Evolutionary conservation across 2,113 vertebrate species (phyloP), one percentile per base, ranked within the genome.

Genomic region (Oreochromis aureus): DNA sequence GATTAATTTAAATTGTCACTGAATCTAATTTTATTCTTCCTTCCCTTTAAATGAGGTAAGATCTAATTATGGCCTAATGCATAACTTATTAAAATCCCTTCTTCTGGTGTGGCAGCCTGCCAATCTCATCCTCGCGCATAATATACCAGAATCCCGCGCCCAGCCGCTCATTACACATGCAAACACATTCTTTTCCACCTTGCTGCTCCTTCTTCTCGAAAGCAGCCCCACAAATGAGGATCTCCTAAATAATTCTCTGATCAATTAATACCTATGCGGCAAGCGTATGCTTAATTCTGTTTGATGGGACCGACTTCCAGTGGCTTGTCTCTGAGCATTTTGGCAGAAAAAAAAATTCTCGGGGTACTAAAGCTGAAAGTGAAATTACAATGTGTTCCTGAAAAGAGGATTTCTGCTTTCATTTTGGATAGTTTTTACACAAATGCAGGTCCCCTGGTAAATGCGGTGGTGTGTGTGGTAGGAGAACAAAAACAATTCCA

Each of bases 21-120:
- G 91, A 91, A 94, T 95, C 93, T 95, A 93, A 95, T 96, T 96
- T 93, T 93, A 90, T 93, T 94, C 93, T 93, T 90, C 92, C 94
- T 93, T 92, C 91, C 87, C 89, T 93, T 96, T 94, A 95, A 95
- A 96, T 94, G 94, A 95, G 94, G 87, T 94, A 91, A 91, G 89
- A 96, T 95, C 95, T 96, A 95, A 95, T 96, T 95, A 96, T 94
- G 94, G 89, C 81, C 92, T 93, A 91, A 95, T 94, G 94, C 95
- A 96, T 96, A 92, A 95, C 93, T 95, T 95, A 95, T 96, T 95
- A 95, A 96, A 95, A 85, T 59, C 86, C 84, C 91, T 92, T 94
- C 91, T 91, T 89, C 91, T 89, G 83, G 24, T 22, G 63, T 93
- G 95, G 94, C 93, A 94, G 93, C 81, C 93, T 94, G 94, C 94